A percentile compares a stretch with the other conserved stretches of the same genome.
These are phyloP conservation scores for Heliconius melpomene DNA, from an alignment of 1,140 invertebrate genomes.

Conservation along the genomic window DNA sequence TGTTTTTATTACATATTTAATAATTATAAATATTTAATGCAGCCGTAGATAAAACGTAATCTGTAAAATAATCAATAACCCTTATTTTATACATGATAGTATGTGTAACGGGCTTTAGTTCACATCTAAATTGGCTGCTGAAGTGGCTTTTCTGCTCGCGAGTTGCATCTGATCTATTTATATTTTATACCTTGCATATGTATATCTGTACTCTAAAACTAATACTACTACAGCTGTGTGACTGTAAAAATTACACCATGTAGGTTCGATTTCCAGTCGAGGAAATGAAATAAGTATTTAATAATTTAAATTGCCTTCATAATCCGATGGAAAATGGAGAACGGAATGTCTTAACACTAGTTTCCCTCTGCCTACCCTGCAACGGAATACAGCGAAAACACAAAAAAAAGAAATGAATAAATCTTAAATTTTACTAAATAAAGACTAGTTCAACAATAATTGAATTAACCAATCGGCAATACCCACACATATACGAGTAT, in stretches of 20 bases:
- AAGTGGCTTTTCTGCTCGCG: slow-evolving; percentile 42
- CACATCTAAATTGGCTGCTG: slow-evolving; percentile 36
- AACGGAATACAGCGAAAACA: too few species aligned
- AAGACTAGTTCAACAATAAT: not conserved
- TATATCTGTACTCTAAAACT: not conserved
- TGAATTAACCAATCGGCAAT: not conserved
- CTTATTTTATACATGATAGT: slow-evolving; percentile 3
- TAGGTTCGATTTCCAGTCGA: too few species aligned
- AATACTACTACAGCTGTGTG: not conserved
- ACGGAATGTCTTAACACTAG: too few species aligned
- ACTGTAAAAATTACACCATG: too few species aligned
- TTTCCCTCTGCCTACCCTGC: too few species aligned
- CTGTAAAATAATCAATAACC: not conserved
- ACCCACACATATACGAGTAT: not conserved
- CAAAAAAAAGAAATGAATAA: too few species aligned
- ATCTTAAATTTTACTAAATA: not conserved
- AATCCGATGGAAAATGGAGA: too few species aligned
- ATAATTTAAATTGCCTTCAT: too few species aligned
- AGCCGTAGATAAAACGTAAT: not conserved
- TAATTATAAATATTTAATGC: not conserved
- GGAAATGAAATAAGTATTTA: too few species aligned
- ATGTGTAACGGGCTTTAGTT: slow-evolving; percentile 28
- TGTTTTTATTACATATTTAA: not conserved
- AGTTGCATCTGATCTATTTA: slow-evolving; percentile 51
- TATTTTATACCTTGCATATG: slow-evolving; percentile 29